Percentiles rank a stretch among this genome's conserved stretches.
phyloP scores from a whole-genome alignment of 2,888 invertebrate species.

The Folsomia candida region DNA sequence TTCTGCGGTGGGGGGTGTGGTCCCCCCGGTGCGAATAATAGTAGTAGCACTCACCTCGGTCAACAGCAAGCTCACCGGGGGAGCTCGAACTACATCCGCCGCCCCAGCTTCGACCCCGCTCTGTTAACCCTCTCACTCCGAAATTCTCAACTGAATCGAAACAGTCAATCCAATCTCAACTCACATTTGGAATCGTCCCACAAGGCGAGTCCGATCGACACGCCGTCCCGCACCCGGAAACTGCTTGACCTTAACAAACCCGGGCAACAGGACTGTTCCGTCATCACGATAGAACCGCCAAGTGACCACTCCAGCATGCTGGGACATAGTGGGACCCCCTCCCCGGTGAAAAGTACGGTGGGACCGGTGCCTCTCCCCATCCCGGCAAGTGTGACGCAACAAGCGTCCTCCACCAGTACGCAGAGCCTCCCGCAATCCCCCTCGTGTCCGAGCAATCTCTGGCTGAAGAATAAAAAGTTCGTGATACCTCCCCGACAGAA shows the following conservation, averaged over 20 bases:
- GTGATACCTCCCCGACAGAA: not conserved
- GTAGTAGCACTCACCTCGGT: slow-evolving; percentile 24
- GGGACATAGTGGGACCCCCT: slow-evolving; percentile 30
- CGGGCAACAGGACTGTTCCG: slow-evolving; percentile 41
- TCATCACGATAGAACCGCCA: slow-evolving; percentile 50
- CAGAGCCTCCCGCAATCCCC: slow-evolving; percentile 32
- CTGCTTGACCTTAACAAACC: not conserved
- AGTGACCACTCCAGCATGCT: slow-evolving; percentile 45
- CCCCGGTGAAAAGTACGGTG: too few relatives aligned
- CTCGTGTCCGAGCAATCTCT: slow-evolving; percentile 23
- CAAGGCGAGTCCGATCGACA: slow-evolving; percentile 32
- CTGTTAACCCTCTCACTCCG: slow-evolving; percentile 45
- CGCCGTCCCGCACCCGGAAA: slow-evolving; percentile 18
- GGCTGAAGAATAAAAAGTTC: slow-evolving; percentile 1
- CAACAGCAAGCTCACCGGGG: slow-evolving; percentile 26
- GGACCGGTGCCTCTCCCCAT: too few relatives aligned
- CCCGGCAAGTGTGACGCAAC: slow-evolving; percentile 53
- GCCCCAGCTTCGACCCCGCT: slow-evolving; percentile 50
- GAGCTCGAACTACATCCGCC: slow-evolving; percentile 41
- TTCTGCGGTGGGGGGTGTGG: slow-evolving; percentile 48
- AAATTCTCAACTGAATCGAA: slow-evolving; percentile 41
- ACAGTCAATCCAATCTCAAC: slow-evolving; percentile 21
- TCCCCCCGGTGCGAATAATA: too few relatives aligned
- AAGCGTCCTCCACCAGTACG: slow-evolving; percentile 57
- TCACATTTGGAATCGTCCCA: slow-evolving; percentile 19